Base-by-base conservation (phyloP, 1,140 invertebrate genomes). In the Rhagoletis zephyria region DNA sequence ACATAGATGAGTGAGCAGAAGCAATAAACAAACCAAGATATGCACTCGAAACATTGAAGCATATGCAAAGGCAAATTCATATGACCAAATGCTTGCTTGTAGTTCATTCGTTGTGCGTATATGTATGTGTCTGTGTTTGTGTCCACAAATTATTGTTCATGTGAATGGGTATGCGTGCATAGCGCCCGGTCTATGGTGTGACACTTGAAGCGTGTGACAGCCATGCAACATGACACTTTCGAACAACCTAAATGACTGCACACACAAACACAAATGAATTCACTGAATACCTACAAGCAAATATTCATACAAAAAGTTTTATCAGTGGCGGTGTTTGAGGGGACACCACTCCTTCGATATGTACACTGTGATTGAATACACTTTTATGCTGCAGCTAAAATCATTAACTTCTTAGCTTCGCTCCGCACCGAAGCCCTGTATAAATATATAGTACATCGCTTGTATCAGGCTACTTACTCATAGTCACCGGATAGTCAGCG, bases 201-300 rank as follows among this genome's bases (percentile, higher is more conserved):
- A 56, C 48, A 81, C 74, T 81, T 81, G 74, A 81, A 81, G 74
- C 74, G 74, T 81, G 74, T 81, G 74, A 81, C 74, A 81, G 74
- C 48, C 48, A 81, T 30, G 74, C 48, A 81, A 81, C 74, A 81
- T 56, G 74, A 81, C 74, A 81, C 51, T 81, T 81, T 81, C 48
- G 74, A 30, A 30, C 64, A 19, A 67, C 30, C 64, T 40, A 81
- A 81, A 59, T 81, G 74, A 81, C 48, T 81, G 45, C 74, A 48
- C 74, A 81, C 74, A 56, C 16, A 19, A 81, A 59, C 74, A 81
- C 74, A 81, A 30, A 30, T 30, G 30, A 30, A 30, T 30, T 30
- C 30, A 30, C 30, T 30, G 30, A 30, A 30, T 30, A 30, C 30
- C 30, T 30, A 30, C 30, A 30, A 30, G 30, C 30, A 30, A 30